Evolutionary conservation across 2,797 vertebrate genomes (phyloP), one percentile per base, ranked within the genome.

Genomic region (Glyptemys insculpta): DNA sequence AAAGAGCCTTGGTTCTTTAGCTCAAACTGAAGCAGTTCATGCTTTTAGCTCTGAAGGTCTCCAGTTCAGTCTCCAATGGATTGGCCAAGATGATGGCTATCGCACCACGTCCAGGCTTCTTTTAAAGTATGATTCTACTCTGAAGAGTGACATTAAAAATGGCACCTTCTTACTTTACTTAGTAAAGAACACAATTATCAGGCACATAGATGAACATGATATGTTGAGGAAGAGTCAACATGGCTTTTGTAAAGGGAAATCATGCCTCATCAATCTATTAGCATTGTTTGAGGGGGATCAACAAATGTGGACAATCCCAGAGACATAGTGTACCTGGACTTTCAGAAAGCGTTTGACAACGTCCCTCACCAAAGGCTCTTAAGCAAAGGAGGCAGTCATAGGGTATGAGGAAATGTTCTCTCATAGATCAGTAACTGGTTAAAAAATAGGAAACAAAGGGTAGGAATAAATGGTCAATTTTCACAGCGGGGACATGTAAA

Each of bases 71-170:
- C 91, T 49, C 79, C 74, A 12, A 85, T 83, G 83, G 81, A 27
- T 4, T 81, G 62, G 50, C 44, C 86, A 93, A 89, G 86, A 90
- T 79, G 56, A 85, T 87, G 92, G 84, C 27, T 80, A 79, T 87
- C 90, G 52, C 62, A 85, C 79, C 49, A 91, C 47, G 90, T 93
- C 90, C 88, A 79, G n/a, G 23, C 34, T 31, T 88, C 5, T 92
- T 94, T 95, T 94, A 86, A 94, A 85, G 95, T 65, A 94, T 83
- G 44, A 87, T 96, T 96, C 88, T 84, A 62, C 41, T 74, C 80
- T 90, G 86, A 93, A 96, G 82, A 86, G 88, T 52, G 12, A 81
- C 59, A 86, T 88, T 85, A 90, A 88, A 83, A 78, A 84, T 91
- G 91, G 5, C 18, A 59, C 34, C 44, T 92, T 90, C 85, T 0